Conservation (phyloP, 2,113 vertebrate genomes). For the Pomatostomus ruficeps region DNA sequence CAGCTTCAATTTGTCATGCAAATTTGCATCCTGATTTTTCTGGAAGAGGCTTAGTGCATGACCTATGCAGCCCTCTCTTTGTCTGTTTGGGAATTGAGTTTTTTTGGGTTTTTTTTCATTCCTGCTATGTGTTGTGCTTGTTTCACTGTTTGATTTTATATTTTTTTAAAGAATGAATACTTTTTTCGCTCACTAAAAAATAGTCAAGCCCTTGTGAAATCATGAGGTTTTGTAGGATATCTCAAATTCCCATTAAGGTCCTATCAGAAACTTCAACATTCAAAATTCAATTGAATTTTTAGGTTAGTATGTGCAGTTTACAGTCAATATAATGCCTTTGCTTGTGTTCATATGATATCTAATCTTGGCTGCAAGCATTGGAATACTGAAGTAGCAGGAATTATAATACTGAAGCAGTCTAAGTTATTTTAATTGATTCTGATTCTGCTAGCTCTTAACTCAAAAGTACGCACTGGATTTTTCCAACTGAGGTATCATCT, state of each 20-base stretch:
- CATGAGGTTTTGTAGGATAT: not conserved
- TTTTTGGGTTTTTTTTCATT: not conserved
- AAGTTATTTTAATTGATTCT: not conserved
- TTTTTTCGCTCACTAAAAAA: not conserved
- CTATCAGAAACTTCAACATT: fast-evolving
- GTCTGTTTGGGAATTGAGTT: not conserved
- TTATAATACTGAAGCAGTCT: not conserved
- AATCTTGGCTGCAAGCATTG: not conserved
- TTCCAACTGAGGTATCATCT: not conserved
- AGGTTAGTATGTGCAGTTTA: not conserved
- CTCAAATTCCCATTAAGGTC: not conserved
- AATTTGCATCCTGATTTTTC: not conserved
- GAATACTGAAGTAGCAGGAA: not conserved
- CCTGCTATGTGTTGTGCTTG: not conserved
- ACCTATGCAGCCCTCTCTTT: not conserved
- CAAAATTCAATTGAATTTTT: not conserved
- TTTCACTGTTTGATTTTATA: not conserved
- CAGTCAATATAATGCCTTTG: not conserved
- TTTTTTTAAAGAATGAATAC: not conserved
- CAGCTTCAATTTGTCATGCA: not conserved
- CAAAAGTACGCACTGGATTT: not conserved
- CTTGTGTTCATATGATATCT: not conserved
- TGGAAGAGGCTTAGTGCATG: not conserved
- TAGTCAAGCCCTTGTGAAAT: not conserved
- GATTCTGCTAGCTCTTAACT: not conserved